Evolutionary conservation across 2,113 vertebrate species (phyloP).

Genomic region (Chaetorhynchus papuensis): DNA sequence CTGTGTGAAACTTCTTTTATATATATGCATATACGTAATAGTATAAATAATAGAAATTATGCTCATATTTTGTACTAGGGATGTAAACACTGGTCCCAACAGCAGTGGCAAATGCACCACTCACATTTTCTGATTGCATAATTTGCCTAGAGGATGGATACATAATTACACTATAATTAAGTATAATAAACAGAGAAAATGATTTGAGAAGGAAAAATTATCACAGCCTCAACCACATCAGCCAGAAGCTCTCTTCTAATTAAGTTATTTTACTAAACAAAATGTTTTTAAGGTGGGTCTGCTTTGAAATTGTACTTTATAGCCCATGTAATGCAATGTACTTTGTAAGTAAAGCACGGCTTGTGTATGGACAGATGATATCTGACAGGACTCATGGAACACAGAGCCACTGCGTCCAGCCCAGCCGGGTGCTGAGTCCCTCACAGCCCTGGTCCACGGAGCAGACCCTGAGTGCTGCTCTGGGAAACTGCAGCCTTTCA

Average conservation of each 20-base stretch:
- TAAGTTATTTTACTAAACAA: slow-evolving; percentile 69
- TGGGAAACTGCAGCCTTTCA: neutral
- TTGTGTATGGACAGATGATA: slow-evolving; percentile 21
- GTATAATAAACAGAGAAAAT: slow-evolving; percentile 64
- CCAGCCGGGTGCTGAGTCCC: neutral
- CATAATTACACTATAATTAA: slow-evolving; percentile 64
- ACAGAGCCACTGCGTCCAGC: neutral
- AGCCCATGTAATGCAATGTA: slow-evolving; percentile 49
- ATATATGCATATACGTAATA: neutral
- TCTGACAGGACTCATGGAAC: neutral
- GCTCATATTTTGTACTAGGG: slow-evolving; percentile 33
- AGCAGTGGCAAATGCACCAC: slow-evolving; percentile 61
- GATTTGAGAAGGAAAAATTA: slow-evolving; percentile 66
- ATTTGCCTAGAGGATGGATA: slow-evolving; percentile 67
- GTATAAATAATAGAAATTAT: slow-evolving; percentile 39
- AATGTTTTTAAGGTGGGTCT: slow-evolving; percentile 62
- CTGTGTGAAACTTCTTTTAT: slow-evolving; percentile 45
- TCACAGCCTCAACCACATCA: slow-evolving; percentile 56
- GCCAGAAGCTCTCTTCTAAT: slow-evolving; percentile 66
- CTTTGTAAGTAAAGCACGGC: slow-evolving; percentile 50
- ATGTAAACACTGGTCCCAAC: slow-evolving; percentile 49
- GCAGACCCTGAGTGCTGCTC: neutral
- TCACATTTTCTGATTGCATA: slow-evolving; percentile 63
- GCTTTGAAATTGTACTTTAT: slow-evolving; percentile 63
- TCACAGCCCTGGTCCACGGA: neutral